phyloP scores from a whole-genome alignment of 2,888 invertebrate genomes.

The Aporophyla lueneburgensis region DNA sequence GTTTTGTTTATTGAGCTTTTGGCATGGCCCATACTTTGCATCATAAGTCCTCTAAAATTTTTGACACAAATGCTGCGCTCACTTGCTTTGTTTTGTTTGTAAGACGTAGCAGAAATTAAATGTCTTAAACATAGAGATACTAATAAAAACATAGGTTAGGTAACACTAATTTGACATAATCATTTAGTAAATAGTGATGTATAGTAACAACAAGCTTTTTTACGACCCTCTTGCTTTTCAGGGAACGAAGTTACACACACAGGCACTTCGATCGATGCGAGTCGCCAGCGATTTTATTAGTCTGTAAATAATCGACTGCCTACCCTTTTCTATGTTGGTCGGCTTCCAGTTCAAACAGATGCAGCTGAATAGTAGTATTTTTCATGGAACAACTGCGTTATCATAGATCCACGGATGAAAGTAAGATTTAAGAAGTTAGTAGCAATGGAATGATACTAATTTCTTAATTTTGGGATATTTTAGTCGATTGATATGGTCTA shows the following conservation, averaged over 20 bases:
- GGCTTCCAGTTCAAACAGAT: too few species aligned
- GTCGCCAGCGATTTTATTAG: background rate
- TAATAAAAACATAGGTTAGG: background rate
- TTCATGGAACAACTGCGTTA: too few species aligned
- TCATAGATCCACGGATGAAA: too few species aligned
- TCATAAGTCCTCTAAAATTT: background rate
- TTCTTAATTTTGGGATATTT: background rate
- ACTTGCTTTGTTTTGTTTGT: background rate
- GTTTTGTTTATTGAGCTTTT: too few species aligned
- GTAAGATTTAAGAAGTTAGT: too few species aligned
- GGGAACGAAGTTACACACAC: background rate
- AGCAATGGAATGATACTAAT: background rate
- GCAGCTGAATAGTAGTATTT: too few species aligned
- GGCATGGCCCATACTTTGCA: too few species aligned
- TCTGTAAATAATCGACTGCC: too few species aligned
- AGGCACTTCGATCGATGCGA: background rate
- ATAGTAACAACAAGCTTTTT: background rate
- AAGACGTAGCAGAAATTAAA: background rate
- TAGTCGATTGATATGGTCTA: background rate
- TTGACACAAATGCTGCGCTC: background rate
- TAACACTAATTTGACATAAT: conserved; percentile 9
- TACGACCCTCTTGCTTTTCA: background rate
- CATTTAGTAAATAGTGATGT: conserved; percentile 2
- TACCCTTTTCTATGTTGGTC: too few species aligned
- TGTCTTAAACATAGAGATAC: background rate